Conservation (phyloP, 1,140 invertebrate species). For the Spodoptera litura region DNA sequence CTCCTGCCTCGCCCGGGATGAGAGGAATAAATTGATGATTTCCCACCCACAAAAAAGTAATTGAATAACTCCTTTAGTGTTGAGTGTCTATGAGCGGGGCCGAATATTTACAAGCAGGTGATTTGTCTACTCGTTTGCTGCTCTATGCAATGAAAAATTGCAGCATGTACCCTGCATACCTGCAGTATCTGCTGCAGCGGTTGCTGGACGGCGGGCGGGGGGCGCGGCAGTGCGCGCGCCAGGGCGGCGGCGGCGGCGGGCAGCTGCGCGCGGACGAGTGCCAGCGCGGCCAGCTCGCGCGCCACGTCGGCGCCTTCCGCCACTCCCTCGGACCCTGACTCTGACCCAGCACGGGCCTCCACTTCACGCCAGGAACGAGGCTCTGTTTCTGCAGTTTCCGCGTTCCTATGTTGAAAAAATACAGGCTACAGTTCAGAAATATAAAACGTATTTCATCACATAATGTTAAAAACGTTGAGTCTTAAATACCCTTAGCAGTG, state of each 20-base stretch:
- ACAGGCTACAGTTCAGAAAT: too few species aligned
- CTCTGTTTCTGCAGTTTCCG: neutral
- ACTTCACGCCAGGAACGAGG: neutral
- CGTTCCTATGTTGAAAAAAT: too few species aligned
- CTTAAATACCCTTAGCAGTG: too few species aligned
- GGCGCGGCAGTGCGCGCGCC: slow-evolving; percentile 60
- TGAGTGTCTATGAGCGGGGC: too few species aligned
- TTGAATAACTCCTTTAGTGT: too few species aligned
- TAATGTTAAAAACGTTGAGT: too few species aligned
- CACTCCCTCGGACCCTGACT: slow-evolving; percentile 61
- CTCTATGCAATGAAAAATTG: too few species aligned
- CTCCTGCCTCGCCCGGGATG: neutral
- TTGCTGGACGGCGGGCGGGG: slow-evolving; percentile 55
- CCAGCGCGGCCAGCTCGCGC: slow-evolving; percentile 69
- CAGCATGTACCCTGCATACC: slow-evolving; percentile 46
- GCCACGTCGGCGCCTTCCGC: slow-evolving; percentile 74
- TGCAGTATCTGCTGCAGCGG: slow-evolving; percentile 70
- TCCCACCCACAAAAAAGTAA: too few species aligned
- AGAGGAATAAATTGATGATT: too few species aligned
- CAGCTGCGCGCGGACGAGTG: slow-evolving; percentile 70
- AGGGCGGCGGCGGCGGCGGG: slow-evolving; percentile 67
- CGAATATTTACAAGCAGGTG: too few species aligned
- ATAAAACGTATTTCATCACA: too few species aligned
- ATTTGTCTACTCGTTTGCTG: too few species aligned
- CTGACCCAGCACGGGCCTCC: slow-evolving; percentile 48